Conservation (phyloP, 2,113 vertebrate species). For the Cavia porcellus region DNA sequence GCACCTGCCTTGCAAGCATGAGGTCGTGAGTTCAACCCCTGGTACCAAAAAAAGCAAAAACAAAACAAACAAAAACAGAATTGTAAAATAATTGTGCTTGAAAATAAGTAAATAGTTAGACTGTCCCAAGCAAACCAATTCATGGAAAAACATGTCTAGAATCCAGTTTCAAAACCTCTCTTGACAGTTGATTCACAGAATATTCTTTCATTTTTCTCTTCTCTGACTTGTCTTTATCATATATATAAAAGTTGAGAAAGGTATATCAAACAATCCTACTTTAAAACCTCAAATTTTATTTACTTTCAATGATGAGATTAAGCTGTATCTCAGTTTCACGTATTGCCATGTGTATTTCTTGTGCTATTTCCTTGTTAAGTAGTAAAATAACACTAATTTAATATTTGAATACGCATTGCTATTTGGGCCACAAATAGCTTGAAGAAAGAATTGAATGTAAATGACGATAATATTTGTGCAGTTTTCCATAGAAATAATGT, state of each 20-base stretch:
- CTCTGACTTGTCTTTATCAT: background rate
- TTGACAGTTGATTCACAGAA: background rate
- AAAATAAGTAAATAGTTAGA: background rate
- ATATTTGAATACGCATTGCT: background rate
- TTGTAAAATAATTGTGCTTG: background rate
- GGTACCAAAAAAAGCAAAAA: too few species aligned
- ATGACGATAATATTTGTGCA: background rate
- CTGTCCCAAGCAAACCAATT: background rate
- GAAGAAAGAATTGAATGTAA: background rate
- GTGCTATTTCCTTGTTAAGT: background rate
- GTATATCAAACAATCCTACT: background rate
- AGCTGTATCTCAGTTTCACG: background rate
- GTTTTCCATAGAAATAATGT: background rate
- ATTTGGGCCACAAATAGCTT: background rate
- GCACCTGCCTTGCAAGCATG: too few species aligned
- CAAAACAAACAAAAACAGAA: too few species aligned
- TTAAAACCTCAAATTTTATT: background rate
- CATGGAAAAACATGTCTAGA: background rate
- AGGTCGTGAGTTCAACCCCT: too few species aligned
- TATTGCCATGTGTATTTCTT: background rate
- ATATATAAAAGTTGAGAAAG: background rate
- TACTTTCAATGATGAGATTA: background rate
- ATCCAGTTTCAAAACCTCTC: background rate
- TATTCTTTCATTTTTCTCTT: background rate
- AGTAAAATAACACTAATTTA: background rate